Base-by-base conservation (phyloP, 2,113 vertebrate genomes). In the Chaenogobius annularis region DNA sequence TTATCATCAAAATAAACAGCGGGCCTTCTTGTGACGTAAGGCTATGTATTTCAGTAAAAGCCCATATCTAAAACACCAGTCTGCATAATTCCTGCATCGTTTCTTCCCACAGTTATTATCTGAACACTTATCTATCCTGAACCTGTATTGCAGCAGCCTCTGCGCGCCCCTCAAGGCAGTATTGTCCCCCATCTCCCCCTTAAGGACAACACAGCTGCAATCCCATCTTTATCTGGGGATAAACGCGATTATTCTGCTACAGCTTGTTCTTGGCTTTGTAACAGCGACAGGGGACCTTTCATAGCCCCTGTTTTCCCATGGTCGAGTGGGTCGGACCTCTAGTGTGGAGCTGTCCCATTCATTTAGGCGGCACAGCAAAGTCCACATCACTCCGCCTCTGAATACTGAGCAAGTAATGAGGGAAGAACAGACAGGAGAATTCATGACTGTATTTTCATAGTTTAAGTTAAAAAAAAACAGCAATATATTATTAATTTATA, bases 161-260 rank as follows among this genome's bases (percentile, higher is more conserved):
- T 82, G 78, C 85, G 85, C 83, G 86, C 89, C 88, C 89, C 90
- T 92, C 87, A 89, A 72, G 72, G 67, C 86, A 90, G 91, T 81
- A 77, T 90, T 92, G 90, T 84, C 80, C 88, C 85, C 70, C 87
- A 81, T 83, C 81, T 75, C 81, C 85, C 87, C 83, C 85, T 88
- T 89, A 90, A 91, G 86, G 92, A 93, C 87, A 86, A 92, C 88
- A 93, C 95, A 95, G 94, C 94, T 96, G 95, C 91, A 77, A 94
- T 93, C 92, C 91, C 82, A 89, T 93, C 94, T 95, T 97, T 97
- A 96, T 97, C 96, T 96, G 90, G 89, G 92, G 94, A 96, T 96
- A 95, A 95, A 93, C 70, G 70, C 73, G 94, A 95, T 95, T 95
- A 96, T 96, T 94, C 91, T 79, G 88, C 93, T 90, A 92, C 85